Evolutionary conservation across 2,113 vertebrate species (phyloP), one percentile per base, ranked within the genome.

Genomic region (Neolamprologus sp.): DNA sequence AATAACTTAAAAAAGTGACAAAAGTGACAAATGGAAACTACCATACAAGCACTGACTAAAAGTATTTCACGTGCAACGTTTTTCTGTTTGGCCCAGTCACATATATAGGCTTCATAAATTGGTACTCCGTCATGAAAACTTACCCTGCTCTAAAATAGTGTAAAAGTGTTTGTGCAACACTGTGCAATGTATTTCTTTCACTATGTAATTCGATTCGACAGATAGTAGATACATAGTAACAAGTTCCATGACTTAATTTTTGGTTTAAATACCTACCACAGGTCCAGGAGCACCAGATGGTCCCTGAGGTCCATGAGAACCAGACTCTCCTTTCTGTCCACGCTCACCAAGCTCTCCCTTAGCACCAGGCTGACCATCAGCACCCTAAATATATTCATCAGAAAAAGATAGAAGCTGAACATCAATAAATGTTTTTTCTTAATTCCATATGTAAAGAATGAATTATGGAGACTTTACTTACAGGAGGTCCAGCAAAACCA

Each of bases 401-500:
- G 23, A 71, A 2, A 75, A 16, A 35, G 40, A 65, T 4, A 9
- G 81, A 60, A 19, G 7, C 7, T 65, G 5, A 40, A 75, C 60
- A 5, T 82, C 4, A 14, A 45, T 23, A 8, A 21, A 75, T 53
- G 4, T 5, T 33, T 33, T 9, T 55, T 31, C 75, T 42, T 2
- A 28, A 26, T 16, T 65, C 31, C 1, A 47, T 35, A 3, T 37
- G 2, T 86, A 40, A 4, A 45, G 16, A 57, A 63, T 5, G 1
- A 45, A 42, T 65, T 35, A 33, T 14, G 63, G 51, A 60, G 51
- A 57, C 37, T 91, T 80, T 93, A 98, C 98, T 98, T 86, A 99
- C 99, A 71, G 98, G 99, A 91, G 99, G 98, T 94, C 99, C 99
- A 95, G 99, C 98, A 55, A 99, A 99, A 84, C 98, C 99, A 96